Conservation (phyloP, 1,140 invertebrate genomes). For the Zaprionus davidi region DNA sequence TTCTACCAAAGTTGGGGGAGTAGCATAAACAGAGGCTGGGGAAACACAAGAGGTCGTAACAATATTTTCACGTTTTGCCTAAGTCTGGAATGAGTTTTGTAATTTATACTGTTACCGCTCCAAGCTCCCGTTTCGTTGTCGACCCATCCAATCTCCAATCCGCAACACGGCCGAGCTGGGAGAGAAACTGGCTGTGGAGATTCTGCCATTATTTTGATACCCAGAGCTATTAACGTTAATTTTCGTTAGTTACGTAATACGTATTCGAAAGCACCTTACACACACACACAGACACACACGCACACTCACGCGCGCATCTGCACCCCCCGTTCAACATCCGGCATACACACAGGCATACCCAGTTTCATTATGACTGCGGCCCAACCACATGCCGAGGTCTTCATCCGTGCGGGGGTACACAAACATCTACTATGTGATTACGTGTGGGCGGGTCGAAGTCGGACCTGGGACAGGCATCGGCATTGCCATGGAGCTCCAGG, state of each 20-base stretch:
- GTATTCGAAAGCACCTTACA: slow-evolving; percentile 79
- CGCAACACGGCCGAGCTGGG: slow-evolving; percentile 37
- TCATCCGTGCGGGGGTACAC: slow-evolving; percentile 59
- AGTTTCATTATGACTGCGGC: slow-evolving; percentile 67
- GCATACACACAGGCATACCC: slow-evolving; percentile 38
- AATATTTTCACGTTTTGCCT: slow-evolving; percentile 82
- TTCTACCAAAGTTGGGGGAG: slow-evolving; percentile 20
- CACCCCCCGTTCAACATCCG: slow-evolving; percentile 19
- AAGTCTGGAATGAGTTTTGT: slow-evolving; percentile 81
- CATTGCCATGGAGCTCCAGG: slow-evolving; percentile 2
- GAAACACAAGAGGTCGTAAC: slow-evolving; percentile 65
- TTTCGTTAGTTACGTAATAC: slow-evolving; percentile 83
- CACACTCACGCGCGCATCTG: slow-evolving; percentile 1
- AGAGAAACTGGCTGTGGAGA: slow-evolving; percentile 43
- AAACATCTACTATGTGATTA: slow-evolving; percentile 66
- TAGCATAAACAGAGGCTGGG: neutral
- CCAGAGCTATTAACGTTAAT: slow-evolving; percentile 81
- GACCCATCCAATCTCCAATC: slow-evolving; percentile 45
- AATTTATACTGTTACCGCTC: slow-evolving; percentile 63
- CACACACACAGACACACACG: slow-evolving; percentile 30
- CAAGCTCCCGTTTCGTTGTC: slow-evolving; percentile 11
- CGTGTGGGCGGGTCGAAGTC: slow-evolving; percentile 41
- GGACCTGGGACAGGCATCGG: slow-evolving; percentile 26
- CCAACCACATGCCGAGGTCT: slow-evolving; percentile 35
- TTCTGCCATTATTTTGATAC: slow-evolving; percentile 77